Percentiles rank a stretch among this genome's conserved stretches.
These are phyloP conservation scores for Peromyscus attwateri DNA, from an alignment of 2,797 vertebrate species.

Conservation along the genomic window DNA sequence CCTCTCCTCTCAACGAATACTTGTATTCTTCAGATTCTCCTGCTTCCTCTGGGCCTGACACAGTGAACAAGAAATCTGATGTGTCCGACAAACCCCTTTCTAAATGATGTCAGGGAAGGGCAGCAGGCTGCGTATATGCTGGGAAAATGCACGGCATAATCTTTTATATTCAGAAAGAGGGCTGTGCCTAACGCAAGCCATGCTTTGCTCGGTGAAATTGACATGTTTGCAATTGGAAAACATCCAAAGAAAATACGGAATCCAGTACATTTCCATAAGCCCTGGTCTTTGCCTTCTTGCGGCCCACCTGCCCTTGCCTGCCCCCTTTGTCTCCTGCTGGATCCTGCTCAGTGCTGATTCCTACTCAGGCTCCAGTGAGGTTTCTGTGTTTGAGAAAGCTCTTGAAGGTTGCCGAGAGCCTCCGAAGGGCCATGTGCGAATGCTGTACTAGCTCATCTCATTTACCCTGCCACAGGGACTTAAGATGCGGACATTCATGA, in stretches of 20 bases:
- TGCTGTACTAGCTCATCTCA: not conserved
- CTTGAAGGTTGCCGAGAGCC: constrained; percentile 25
- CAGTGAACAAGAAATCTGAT: constrained; percentile 29
- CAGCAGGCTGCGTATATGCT: constrained; percentile 58
- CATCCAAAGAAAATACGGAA: constrained; percentile 64
- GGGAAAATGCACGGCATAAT: constrained; percentile 67
- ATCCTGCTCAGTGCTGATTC: not conserved
- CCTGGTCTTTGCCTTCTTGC: constrained; percentile 43
- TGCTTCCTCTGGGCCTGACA: not conserved
- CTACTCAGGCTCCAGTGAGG: not conserved
- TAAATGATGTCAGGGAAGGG: constrained; percentile 74
- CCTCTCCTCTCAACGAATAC: not conserved
- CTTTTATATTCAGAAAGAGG: constrained; percentile 68
- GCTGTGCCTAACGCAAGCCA: constrained; percentile 57
- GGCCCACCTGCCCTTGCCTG: not conserved
- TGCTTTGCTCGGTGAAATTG: not conserved
- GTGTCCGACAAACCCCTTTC: not conserved
- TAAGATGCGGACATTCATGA: not conserved
- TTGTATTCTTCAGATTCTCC: not conserved
- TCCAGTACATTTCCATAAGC: constrained; percentile 37
- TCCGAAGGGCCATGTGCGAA: not conserved
- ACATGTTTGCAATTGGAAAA: constrained; percentile 60
- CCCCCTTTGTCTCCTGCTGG: not conserved
- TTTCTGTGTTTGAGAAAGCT: constrained; percentile 17
- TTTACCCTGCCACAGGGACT: not conserved